A percentile compares a stretch with the other conserved stretches of the same genome.
Conservation (phyloP, 2,113 vertebrate species). For the Polypterus bichir region DNA sequence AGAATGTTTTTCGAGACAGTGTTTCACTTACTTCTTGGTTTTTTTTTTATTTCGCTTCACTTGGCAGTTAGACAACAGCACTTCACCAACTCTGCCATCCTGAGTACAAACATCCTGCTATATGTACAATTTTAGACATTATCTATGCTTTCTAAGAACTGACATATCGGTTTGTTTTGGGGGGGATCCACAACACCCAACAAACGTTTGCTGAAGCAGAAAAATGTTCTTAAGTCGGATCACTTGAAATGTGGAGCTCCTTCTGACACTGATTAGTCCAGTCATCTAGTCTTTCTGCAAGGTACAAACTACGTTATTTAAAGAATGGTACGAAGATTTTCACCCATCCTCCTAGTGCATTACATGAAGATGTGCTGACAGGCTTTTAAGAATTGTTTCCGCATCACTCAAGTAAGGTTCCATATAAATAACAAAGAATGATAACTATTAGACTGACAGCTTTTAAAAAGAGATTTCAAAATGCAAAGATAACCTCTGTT, state of each 20-base stretch:
- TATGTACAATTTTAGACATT: too few species aligned
- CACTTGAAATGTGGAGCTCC: slow-evolving; percentile 10
- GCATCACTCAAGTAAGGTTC: slow-evolving; percentile 5
- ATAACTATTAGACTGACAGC: slow-evolving; percentile 6
- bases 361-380: slow-evolving; percentile 17
- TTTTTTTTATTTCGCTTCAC: slow-evolving; percentile 32
- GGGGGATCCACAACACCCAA: slow-evolving; percentile 10
- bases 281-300: slow-evolving; percentile 10
- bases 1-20: slow-evolving; percentile 30
- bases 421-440: slow-evolving; percentile 12
- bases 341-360: not conserved
- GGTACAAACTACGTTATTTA: slow-evolving; percentile 17
- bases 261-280: slow-evolving; percentile 2
- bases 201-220: slow-evolving; percentile 29
- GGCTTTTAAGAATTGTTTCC: slow-evolving; percentile 4
- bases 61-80: slow-evolving; percentile 28
- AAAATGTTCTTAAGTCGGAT: slow-evolving; percentile 32
- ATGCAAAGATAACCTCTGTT: not conserved
- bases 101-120: too few species aligned
- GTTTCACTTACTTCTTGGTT: slow-evolving; percentile 24
- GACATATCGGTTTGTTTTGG: too few species aligned
- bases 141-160: too few species aligned
- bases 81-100: slow-evolving; percentile 6
- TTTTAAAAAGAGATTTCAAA: not conserved
- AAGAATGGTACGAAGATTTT: not conserved